Conservation (phyloP, 2,113 vertebrate genomes). For the Xenopus laevis region DNA sequence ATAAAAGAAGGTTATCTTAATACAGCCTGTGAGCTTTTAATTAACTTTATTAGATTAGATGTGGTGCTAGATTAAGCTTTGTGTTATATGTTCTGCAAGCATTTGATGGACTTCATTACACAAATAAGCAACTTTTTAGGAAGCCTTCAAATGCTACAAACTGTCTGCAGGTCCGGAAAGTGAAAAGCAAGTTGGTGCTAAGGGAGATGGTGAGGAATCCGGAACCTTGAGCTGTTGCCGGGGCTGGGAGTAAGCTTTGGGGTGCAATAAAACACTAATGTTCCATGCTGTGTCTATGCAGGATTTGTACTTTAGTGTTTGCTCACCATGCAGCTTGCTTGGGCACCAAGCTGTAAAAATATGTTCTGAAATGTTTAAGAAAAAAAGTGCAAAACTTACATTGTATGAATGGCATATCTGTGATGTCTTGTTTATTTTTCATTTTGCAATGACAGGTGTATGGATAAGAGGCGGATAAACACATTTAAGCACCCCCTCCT, state of each 20-base stretch:
- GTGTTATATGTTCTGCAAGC: background rate
- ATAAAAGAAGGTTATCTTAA: too few species aligned
- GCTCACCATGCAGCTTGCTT: background rate
- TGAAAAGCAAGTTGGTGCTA: too few species aligned
- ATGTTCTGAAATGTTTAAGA: background rate
- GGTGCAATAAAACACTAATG: too few species aligned
- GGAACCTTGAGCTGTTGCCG: too few species aligned
- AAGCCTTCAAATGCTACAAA: too few species aligned
- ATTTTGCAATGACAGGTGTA: conserved; percentile 52
- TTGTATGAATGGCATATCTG: conserved; percentile 12
- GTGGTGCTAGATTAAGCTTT: background rate
- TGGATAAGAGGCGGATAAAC: conserved; percentile 22
- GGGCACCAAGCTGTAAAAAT: conserved; percentile 17
- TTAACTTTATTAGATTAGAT: background rate
- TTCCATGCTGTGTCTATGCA: too few species aligned
- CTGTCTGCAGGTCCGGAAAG: too few species aligned
- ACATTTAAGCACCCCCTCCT: conserved; percentile 13
- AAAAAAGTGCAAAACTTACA: background rate
- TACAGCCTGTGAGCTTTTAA: too few species aligned
- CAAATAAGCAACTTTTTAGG: too few species aligned
- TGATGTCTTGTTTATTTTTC: conserved; percentile 1
- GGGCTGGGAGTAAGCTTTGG: too few species aligned
- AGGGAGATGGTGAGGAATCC: too few species aligned
- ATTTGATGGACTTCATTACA: too few species aligned
- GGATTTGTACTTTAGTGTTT: conserved; percentile 21